phyloP scores from a whole-genome alignment of 2,797 vertebrate genomes.

The Cuculus canorus region DNA sequence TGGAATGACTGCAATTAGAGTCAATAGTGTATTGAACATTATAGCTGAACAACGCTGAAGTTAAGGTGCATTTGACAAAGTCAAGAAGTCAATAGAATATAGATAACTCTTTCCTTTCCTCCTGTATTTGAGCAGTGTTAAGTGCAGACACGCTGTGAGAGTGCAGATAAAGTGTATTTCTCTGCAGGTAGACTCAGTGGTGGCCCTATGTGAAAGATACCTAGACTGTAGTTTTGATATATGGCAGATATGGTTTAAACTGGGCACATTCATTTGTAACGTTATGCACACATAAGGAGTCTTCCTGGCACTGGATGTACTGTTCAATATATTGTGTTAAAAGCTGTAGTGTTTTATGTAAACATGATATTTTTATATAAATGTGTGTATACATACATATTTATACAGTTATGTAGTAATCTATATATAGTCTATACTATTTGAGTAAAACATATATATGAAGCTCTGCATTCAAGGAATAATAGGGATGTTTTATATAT shows the following conservation, averaged over 20 bases:
- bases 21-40: constrained; percentile 29
- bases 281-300: not conserved
- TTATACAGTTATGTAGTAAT: not conserved
- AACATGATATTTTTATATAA: not conserved
- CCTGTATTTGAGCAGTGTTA: constrained; percentile 66
- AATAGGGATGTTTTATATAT: not conserved
- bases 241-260: constrained; percentile 16
- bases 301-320: constrained; percentile 7
- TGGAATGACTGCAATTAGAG: constrained; percentile 31
- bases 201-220: constrained; percentile 25
- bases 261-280: not conserved
- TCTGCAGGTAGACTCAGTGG: constrained; percentile 68
- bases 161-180: constrained; percentile 67
- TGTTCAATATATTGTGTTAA: not conserved
- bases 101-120: constrained; percentile 54
- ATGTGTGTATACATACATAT: not conserved
- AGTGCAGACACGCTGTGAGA: constrained; percentile 69
- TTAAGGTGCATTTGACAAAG: constrained; percentile 40
- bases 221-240: not conserved
- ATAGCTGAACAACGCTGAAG: not conserved
- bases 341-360: not conserved
- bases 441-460: not conserved
- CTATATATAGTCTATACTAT: not conserved
- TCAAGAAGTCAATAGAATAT: constrained; percentile 28
- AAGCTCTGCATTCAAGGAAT: not conserved